Base-by-base conservation (phyloP, 2,888 invertebrate species). In the Entomobrya proxima region DNA sequence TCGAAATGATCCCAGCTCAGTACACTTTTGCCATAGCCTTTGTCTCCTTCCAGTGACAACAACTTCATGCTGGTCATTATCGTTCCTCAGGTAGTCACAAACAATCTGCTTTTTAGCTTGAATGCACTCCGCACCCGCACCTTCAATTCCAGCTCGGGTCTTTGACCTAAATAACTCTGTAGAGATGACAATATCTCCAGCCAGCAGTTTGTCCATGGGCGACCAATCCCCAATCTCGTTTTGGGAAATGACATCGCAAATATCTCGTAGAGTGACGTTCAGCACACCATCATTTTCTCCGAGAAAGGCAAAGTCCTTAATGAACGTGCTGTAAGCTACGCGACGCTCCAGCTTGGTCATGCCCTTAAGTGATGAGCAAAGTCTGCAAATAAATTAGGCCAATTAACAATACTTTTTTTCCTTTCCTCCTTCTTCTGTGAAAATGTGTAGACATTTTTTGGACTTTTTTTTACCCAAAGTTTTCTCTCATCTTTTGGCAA, bases 1-100 rank as follows among this genome's bases (percentile, higher is more conserved):
- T 32, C 75, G 82, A 50, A 82, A 82, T 9, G 75, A 64, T n/a
- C 75, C 82, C n/a, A 82, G 30, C 55, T 82, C 82, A 5, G 75
- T 75, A n/a, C 82, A 82, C 18, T 50, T 27, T 37, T 82, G 82
- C 82, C 82, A 82, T 0, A 82, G 35, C 13, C 82, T 7, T 21
- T 75, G 75, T 40, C 82, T 44, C 30, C 30, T 44, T 58, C 82
- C 82, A 0, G 75, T 35, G 7, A n/a, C 11, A 5, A 82, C 82
- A 44, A 32, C 82, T 1, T 75, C 82, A 44, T 75, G 44, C 11
- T 64, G n/a, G 5, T 44, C 37, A 61, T 44, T 50, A 7, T 24
- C 27, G 15, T 82, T 75, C 4, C 6, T 7, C 7, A 82, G 24
- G 32, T 82, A 82, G n/a, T 55, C 55, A n/a, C 82, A 82, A 35